Evolutionary conservation across 2,888 invertebrate genomes (phyloP).

Genomic region (Zeuzera pyrina): DNA sequence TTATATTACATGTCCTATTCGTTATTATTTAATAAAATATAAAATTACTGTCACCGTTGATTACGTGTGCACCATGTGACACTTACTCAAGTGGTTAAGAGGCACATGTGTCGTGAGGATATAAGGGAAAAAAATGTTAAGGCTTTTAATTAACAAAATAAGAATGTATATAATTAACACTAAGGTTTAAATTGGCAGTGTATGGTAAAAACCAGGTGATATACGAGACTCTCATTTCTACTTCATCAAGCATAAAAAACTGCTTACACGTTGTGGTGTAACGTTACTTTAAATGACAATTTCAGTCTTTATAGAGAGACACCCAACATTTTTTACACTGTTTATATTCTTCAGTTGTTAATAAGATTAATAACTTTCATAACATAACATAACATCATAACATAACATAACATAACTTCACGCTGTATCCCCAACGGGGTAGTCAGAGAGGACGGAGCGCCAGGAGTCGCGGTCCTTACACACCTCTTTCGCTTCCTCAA

Average conservation of each 20-base stretch:
- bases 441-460: no score
- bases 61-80: conserved; percentile 40
- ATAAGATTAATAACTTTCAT: no score
- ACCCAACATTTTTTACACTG: no score
- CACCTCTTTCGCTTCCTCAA: no score
- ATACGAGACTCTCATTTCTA: conserved; percentile 55
- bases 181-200: conserved; percentile 23
- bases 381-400: no score
- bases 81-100: conserved; percentile 36
- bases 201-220: conserved; percentile 40
- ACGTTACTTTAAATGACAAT: conserved; percentile 33
- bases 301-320: no score
- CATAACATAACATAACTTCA: no score
- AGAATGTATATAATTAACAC: conserved; percentile 16
- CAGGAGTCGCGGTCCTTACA: no score
- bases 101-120: conserved; percentile 34
- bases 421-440: no score
- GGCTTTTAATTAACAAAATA: conserved; percentile 11
- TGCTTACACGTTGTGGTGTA: conserved; percentile 49
- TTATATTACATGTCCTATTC: no score
- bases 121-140: conserved; percentile 21
- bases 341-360: no score
- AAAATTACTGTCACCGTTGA: conserved; percentile 29
- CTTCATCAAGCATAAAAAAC: conserved; percentile 63
- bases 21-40: conserved; percentile 3